Evolutionary conservation across 2,113 vertebrate species (phyloP).

Genomic region (Psilopogon haemacephalus): DNA sequence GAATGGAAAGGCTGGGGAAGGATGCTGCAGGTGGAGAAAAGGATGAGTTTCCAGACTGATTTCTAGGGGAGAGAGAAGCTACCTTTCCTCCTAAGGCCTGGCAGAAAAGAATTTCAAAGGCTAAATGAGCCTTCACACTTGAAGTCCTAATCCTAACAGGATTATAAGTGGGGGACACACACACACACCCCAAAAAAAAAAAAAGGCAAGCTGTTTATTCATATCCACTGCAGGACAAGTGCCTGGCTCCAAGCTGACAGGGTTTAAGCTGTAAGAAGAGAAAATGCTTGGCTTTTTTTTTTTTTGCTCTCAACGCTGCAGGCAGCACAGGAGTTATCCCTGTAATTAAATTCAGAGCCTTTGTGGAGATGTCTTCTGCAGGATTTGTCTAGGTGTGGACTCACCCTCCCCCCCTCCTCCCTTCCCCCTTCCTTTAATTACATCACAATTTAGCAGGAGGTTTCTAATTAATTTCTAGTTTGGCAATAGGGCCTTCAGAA

Average conservation of each 20-base stretch:
- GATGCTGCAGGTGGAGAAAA: not conserved
- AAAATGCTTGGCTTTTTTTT: too few species aligned
- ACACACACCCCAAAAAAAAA: too few species aligned
- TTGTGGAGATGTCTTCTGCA: not conserved
- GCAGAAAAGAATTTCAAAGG: not conserved
- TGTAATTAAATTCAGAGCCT: not conserved
- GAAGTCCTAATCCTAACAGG: not conserved
- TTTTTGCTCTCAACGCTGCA: not conserved
- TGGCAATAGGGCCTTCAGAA: not conserved
- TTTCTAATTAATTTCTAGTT: not conserved
- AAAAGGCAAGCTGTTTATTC: not conserved
- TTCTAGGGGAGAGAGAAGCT: fast-evolving
- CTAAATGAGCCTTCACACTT: not conserved
- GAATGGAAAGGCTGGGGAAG: not conserved
- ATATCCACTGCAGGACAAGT: not conserved
- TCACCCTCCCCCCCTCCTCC: not conserved
- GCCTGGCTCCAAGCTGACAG: not conserved
- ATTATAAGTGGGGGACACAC: not conserved
- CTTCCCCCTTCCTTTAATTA: not conserved
- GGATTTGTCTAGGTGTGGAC: not conserved
- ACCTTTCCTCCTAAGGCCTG: not conserved
- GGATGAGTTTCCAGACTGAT: not conserved
- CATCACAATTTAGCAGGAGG: not conserved
- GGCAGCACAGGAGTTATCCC: not conserved
- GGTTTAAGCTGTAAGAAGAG: not conserved